Evolutionary conservation across 2,888 invertebrate species (phyloP).

Genomic region (Microctonus hyperodae): DNA sequence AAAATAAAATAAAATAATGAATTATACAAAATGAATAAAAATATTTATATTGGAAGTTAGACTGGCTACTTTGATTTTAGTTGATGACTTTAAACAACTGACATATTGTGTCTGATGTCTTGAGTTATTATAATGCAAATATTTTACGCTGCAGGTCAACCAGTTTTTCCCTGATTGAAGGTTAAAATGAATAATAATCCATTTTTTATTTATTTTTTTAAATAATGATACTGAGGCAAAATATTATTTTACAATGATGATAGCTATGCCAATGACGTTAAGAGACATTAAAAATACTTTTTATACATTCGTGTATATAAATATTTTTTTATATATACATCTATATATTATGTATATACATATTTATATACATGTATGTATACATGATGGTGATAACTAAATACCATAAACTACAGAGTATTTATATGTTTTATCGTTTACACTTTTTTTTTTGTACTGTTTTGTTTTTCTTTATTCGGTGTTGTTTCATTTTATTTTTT

Average conservation of each 20-base stretch:
- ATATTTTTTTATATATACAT: no score
- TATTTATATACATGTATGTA: not conserved
- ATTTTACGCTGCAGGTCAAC: not conserved
- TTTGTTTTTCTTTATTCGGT: slow-evolving; percentile 17
- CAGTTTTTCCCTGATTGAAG: not conserved
- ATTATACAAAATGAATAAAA: not conserved
- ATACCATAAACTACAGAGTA: slow-evolving; percentile 2
- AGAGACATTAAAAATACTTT: not conserved
- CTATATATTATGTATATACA: no score
- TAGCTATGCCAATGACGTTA: not conserved
- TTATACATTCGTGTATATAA: no score
- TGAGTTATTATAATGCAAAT: not conserved
- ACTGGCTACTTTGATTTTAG: not conserved
- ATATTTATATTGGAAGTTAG: not conserved
- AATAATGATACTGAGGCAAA: not conserved
- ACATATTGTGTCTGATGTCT: not conserved
- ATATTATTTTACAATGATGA: not conserved
- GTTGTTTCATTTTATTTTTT: slow-evolving; percentile 30
- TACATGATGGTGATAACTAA: not conserved
- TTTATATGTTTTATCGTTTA: slow-evolving; percentile 8
- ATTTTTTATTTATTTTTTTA: no score
- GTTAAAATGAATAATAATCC: not conserved
- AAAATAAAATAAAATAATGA: not conserved
- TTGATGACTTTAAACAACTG: not conserved
- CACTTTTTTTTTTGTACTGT: not conserved